Conservation (phyloP, 2,888 invertebrate genomes). For the Aspidapion aeneum region DNA sequence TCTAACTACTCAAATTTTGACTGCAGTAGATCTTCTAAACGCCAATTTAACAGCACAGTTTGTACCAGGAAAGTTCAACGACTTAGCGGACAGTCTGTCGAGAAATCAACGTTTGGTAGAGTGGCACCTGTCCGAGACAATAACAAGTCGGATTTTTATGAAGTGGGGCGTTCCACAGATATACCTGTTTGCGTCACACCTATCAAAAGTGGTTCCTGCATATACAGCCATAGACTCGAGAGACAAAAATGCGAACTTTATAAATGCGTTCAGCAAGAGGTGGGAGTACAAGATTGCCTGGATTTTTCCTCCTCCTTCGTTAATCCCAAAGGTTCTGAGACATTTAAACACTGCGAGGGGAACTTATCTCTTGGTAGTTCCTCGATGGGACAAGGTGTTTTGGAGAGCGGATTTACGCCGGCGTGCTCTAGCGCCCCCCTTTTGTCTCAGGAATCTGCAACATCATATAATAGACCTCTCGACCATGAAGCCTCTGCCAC, state of each 20-base stretch:
- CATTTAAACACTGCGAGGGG: slow-evolving; percentile 30
- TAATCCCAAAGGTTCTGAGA: slow-evolving; percentile 29
- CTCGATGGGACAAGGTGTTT: slow-evolving; percentile 29
- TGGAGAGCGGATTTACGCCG: slow-evolving; percentile 34
- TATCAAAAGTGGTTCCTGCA: slow-evolving; percentile 21
- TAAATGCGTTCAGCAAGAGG: slow-evolving; percentile 24
- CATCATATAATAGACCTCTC: slow-evolving; percentile 8
- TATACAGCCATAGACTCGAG: slow-evolving; percentile 17
- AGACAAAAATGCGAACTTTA: slow-evolving; percentile 16
- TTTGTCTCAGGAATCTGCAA: slow-evolving; percentile 11
- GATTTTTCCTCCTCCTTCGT: slow-evolving; percentile 35
- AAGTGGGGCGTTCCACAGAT: slow-evolving; percentile 25
- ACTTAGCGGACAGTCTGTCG: slow-evolving; percentile 27
- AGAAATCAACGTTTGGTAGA: slow-evolving; percentile 20
- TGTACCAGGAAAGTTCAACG: slow-evolving; percentile 27
- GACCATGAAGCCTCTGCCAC: slow-evolving; percentile 1
- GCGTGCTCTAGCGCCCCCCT: slow-evolving; percentile 31
- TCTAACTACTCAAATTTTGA: slow-evolving; percentile 13
- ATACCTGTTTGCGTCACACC: slow-evolving; percentile 24
- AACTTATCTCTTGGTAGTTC: slow-evolving; percentile 28
- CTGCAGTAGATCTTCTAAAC: slow-evolving; percentile 8
- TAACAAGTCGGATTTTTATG: slow-evolving; percentile 20
- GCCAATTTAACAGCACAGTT: slow-evolving; percentile 12
- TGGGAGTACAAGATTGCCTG: slow-evolving; percentile 25
- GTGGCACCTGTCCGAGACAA: slow-evolving; percentile 22